Conservation (phyloP, 2,113 vertebrate genomes). For the Agapornis roseicollis region DNA sequence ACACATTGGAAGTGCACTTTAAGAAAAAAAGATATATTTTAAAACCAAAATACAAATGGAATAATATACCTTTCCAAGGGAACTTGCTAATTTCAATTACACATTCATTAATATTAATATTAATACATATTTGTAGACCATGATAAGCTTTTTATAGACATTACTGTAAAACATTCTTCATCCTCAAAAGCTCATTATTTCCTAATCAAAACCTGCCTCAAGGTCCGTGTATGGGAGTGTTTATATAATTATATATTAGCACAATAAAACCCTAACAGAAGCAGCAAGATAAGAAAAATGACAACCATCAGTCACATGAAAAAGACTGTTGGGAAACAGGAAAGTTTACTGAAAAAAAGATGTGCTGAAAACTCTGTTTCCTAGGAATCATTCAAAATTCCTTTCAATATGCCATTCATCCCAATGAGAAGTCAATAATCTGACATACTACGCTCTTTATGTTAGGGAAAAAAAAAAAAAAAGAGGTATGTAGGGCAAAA, state of each 20-base stretch:
- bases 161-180: neutral
- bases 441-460: neutral
- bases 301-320: neutral
- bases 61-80: neutral
- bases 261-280: neutral
- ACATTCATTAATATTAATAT: slow-evolving; percentile 48
- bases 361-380: neutral
- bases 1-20: neutral
- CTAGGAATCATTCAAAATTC: neutral
- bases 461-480: neutral
- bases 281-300: neutral
- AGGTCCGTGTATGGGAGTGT: neutral
- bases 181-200: neutral
- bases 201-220: neutral
- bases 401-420: neutral
- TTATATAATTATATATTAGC: neutral
- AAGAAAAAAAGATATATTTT: neutral
- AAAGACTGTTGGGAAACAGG: neutral
- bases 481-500: neutral
- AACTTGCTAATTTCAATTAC: slow-evolving; percentile 28
- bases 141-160: neutral
- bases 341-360: neutral
- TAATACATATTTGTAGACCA: neutral
- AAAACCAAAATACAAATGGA: slow-evolving; percentile 4
- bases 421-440: neutral